Evolutionary conservation across 2,888 invertebrate genomes (phyloP), one percentile per base, ranked within the genome.

Genomic region (Drosophila heteroneura): DNA sequence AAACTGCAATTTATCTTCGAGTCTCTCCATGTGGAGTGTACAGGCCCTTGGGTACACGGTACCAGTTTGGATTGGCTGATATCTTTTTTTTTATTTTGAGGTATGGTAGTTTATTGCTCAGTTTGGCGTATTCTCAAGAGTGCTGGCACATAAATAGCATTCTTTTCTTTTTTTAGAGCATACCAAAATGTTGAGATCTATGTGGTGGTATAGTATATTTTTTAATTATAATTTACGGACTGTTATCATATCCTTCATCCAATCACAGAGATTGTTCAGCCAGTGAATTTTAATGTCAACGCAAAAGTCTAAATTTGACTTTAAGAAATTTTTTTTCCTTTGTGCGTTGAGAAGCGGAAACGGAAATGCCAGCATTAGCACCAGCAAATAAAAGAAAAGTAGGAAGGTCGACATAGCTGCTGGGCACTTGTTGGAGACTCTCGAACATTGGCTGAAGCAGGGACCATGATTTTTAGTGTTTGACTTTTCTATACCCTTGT

Each of bases 1-100:
- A 88, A 88, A 83, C 86, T 90, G 79, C 74, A 74, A 88, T 90
- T 81, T 88, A 82, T 85, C 79, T 79, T 70, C 52, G 59, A 73
- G 49, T 47, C 33, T 47, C 28, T 39, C 32, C 52, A 49, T 53
- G 49, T 19, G 44, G 22, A 49, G 44, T 44, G 33, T 47, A 12
- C 33, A 37, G 33, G 32, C 57, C n/a, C 30, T 30, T 51, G 54
- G 37, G 63, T 56, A 49, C n/a, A 30, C 3, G 41, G 54, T 44
- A 59, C 26, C 35, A 32, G 28, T 41, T 62, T 52, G 54, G 26
- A 68, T 62, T 72, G 52, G 64, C 75, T 44, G 32, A 16, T 22
- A 16, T 22, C 19, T 26, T 44, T 2, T 26, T n/a, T 33, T 35
- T 26, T 14, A 19, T 30, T 1, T 28, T 37, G 6, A 33, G 33